Evolutionary conservation across 2,113 vertebrate genomes (phyloP), one percentile per base, ranked within the genome.

Genomic region (Diadophis punctatus): DNA sequence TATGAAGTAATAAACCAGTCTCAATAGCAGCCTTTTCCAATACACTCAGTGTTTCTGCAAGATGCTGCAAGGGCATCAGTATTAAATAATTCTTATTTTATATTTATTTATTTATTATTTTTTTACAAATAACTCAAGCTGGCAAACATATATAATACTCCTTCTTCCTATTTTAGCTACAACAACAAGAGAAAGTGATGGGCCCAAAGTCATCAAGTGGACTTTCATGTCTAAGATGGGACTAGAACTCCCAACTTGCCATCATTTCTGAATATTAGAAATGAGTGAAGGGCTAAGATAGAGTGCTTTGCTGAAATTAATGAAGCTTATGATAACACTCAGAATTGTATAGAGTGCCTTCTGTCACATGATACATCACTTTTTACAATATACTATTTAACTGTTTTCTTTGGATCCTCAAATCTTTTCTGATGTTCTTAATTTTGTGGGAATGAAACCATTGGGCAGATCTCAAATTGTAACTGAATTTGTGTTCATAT

Each of bases 351-450:
- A 22, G 84, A 43, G 91, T 46, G 16, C 3, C 52, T 9, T 91
- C 55, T 94, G 3, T 52, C 48, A 95, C 25, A 88, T 49, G 89
- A 93, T 86, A 89, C 14, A 27, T 11, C 2, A 49, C n/a, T 93
- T 52, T 48, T 90, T 93, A 60, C 16, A 91, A 91, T 86, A 0
- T 86, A 84, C 85, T 90, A 63, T 51, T 0, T 87, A 0, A 58
- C 25, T 91, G 52, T 60, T 93, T 88, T n/a, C 8, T 88, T 86
- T 60, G 0, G 39, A 91, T 1, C 14, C 0, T 89, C 49, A 16
- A 86, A 86, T 49, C 12, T 0, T 89, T 46, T 89, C 10, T 90
- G n/a, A 0, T n/a, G 46, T 84, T 94, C 4, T 27, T 90, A 92
- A 12, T 88, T 91, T 49, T 80, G 92, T 91, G 88, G 90, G n/a